These are phyloP conservation scores for Nautilus pompilius DNA, from an alignment of 1,140 invertebrate genomes.

Conservation along the genomic window DNA sequence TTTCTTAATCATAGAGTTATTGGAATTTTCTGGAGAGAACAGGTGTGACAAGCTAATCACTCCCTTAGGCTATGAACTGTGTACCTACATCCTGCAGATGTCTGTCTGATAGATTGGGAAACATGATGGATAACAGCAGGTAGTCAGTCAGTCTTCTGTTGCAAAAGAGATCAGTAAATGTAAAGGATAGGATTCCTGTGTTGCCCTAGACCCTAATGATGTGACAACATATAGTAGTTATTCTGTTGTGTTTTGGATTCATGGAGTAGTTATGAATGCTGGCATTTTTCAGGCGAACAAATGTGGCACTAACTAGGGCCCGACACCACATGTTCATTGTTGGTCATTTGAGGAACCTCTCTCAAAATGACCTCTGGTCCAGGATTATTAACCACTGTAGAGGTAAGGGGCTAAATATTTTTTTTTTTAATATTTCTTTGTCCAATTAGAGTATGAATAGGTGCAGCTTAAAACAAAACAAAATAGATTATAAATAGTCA, in stretches of 20 bases:
- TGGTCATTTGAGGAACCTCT: slow-evolving; percentile 34
- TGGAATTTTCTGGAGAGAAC: no score
- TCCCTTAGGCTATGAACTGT: no score
- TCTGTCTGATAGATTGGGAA: not conserved
- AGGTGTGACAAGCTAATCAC: no score
- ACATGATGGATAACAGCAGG: not conserved
- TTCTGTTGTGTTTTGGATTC: no score
- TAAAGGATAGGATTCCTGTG: not conserved
- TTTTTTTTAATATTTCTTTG: no score
- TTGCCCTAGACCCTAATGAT: not conserved
- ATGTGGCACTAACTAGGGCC: slow-evolving; percentile 46
- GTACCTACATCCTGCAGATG: not conserved
- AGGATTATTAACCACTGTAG: slow-evolving; percentile 33
- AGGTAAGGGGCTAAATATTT: no score
- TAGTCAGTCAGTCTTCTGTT: not conserved
- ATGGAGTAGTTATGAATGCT: slow-evolving; percentile 23
- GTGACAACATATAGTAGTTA: no score
- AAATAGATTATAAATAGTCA: no score
- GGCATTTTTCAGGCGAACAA: slow-evolving; percentile 30
- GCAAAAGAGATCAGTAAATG: not conserved
- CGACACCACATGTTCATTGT: slow-evolving; percentile 44
- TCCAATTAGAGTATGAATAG: no score
- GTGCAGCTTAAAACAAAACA: no score
- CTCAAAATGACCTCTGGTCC: slow-evolving; percentile 32
- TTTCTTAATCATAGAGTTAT: no score